Percentiles rank a stretch among this genome's conserved stretches.
These are phyloP conservation scores for Macquaria ambigua DNA, from an alignment of 2,113 vertebrate genomes.

Conservation along the genomic window DNA sequence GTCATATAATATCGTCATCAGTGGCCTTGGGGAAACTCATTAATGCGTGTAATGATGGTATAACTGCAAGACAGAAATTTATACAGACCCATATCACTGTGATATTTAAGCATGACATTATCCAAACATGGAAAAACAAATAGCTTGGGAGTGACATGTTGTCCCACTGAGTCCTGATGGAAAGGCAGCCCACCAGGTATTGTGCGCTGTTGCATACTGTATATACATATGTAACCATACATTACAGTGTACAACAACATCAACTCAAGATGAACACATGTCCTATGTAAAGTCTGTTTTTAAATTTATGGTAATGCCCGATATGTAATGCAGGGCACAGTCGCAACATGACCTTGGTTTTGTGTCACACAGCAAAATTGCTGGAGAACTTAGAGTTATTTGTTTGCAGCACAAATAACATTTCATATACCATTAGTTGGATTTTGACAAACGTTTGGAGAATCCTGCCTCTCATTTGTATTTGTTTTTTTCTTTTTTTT, in stretches of 20 bases:
- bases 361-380: not conserved
- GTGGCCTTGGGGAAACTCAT: constrained; percentile 8
- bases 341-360: not conserved
- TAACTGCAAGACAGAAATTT: constrained; percentile 1
- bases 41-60: constrained; percentile 12
- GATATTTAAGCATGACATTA: constrained; percentile 48
- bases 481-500: no score
- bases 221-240: not conserved
- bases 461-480: not conserved
- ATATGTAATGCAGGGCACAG: not conserved
- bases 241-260: not conserved
- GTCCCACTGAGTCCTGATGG: not conserved
- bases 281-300: not conserved
- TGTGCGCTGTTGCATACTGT: not conserved
- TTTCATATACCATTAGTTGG: not conserved
- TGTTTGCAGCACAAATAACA: not conserved
- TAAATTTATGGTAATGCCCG: not conserved
- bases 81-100: not conserved
- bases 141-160: not conserved
- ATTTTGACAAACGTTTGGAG: not conserved
- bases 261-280: not conserved
- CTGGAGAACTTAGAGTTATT: not conserved
- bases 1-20: not conserved
- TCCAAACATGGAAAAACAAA: constrained; percentile 41
- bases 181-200: not conserved